Conservation (phyloP, 2,797 vertebrate genomes). For the Sebastes trivittatus region DNA sequence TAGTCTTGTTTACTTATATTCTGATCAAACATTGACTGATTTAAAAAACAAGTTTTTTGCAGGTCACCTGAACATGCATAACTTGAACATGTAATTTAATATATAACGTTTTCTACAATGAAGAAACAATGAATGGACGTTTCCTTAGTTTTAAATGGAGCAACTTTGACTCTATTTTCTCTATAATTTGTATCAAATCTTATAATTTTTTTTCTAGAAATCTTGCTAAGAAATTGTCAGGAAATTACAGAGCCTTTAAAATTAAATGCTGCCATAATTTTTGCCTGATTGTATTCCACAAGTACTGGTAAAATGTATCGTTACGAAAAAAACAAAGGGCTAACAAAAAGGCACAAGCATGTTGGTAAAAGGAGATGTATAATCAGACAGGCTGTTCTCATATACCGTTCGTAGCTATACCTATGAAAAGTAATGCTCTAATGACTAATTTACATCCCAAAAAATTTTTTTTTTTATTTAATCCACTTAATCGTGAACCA, state of each 20-base stretch:
- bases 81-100: neutral
- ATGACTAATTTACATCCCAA: too few species aligned
- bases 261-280: neutral
- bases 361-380: neutral
- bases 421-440: too few species aligned
- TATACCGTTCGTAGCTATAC: too few species aligned
- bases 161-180: neutral
- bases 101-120: too few species aligned
- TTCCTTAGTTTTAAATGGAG: neutral
- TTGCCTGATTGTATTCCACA: neutral
- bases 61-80: neutral
- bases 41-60: neutral
- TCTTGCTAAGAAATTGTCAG: neutral
- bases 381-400: neutral
- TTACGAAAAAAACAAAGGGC: neutral
- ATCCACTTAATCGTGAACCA: too few species aligned
- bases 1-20: neutral
- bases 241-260: neutral
- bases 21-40: neutral
- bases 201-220: neutral
- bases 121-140: neutral
- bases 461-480: fast-evolving
- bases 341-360: neutral
- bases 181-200: neutral
- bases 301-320: neutral